Percentiles rank a stretch among this genome's conserved stretches.
phyloP scores from a whole-genome alignment of 2,888 invertebrate species.

The Brachyopa scutellaris region DNA sequence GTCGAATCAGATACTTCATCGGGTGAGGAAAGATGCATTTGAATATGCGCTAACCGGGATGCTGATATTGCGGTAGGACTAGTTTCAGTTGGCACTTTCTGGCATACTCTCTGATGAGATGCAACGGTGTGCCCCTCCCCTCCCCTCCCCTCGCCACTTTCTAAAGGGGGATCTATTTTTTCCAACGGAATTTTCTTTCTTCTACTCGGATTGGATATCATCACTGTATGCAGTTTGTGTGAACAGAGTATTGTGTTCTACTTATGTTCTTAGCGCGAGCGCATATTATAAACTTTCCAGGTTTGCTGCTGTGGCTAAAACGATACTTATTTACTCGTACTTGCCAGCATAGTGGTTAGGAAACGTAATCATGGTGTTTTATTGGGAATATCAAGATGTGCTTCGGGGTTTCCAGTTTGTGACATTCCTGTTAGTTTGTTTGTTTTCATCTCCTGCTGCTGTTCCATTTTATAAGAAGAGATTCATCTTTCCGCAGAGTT shows the following conservation, averaged over 20 bases:
- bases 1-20: constrained; percentile 59
- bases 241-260: constrained; percentile 54
- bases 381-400: constrained; percentile 62
- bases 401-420: constrained; percentile 56
- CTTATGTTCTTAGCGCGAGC: constrained; percentile 53
- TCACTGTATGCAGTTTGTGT: background rate
- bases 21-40: constrained; percentile 40
- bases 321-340: constrained; percentile 24
- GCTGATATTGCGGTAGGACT: constrained; percentile 40
- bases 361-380: constrained; percentile 62
- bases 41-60: constrained; percentile 69
- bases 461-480: constrained; percentile 16
- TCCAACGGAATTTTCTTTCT: constrained; percentile 59
- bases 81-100: constrained; percentile 49
- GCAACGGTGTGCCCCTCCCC: constrained; percentile 63
- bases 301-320: constrained; percentile 14
- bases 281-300: constrained; percentile 52
- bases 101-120: constrained; percentile 31
- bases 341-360: constrained; percentile 28
- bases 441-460: background rate
- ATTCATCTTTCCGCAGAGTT: constrained; percentile 22
- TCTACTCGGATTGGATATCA: constrained; percentile 25
- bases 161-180: constrained; percentile 21
- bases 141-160: constrained; percentile 58
- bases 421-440: constrained; percentile 58